Conservation (phyloP, 2,113 vertebrate species). For the pig (Sus scrofa) region T2T-Sscrofa CM000828.6:62517501-62518000, state of each 20-base stretch:
- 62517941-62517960: not conserved
- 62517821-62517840: no score
- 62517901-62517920: not conserved
- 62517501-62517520: not conserved
- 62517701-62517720: no score
- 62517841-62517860: no score
- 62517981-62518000: not conserved
- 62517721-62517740: no score
- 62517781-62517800: no score
- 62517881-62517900: not conserved
- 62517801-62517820: no score
- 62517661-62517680: not conserved
- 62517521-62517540: conserved; percentile 17
- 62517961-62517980: conserved; percentile 39
- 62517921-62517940: not conserved
- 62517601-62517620: not conserved
- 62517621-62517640: not conserved
- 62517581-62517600: conserved; percentile 30
- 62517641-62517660: not conserved
- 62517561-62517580: not conserved
- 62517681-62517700: not conserved
- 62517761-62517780: no score
- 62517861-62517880: no score
- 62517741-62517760: no score
- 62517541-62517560: not conserved